These are phyloP conservation scores for Microtus ochrogaster DNA, from an alignment of 2,113 vertebrate species.

Conservation along the genomic window DNA sequence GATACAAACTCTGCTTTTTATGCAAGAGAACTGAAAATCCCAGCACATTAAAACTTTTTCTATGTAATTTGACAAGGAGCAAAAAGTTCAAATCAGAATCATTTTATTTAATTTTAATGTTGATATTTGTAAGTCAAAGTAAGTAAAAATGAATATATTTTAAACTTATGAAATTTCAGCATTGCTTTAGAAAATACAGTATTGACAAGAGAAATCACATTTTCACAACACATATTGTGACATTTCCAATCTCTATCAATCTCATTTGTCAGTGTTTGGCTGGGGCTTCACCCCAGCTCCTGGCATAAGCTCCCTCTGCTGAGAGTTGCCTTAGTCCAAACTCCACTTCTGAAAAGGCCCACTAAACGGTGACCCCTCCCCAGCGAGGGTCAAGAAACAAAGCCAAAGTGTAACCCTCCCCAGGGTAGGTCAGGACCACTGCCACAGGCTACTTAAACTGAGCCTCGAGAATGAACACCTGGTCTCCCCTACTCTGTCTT, in stretches of 20 bases:
- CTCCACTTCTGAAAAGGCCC: too few relatives aligned
- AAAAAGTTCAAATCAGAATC: constrained; percentile 1
- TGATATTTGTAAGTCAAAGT: constrained; percentile 21
- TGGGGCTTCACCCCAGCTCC: too few relatives aligned
- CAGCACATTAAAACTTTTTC: background rate
- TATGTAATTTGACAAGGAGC: background rate
- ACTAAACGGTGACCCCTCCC: too few relatives aligned
- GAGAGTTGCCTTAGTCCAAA: too few relatives aligned
- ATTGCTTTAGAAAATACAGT: constrained; percentile 38
- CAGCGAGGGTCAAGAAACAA: too few relatives aligned
- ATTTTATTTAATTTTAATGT: background rate
- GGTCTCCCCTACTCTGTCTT: too few relatives aligned
- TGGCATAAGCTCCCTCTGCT: too few relatives aligned
- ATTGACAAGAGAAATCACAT: constrained; percentile 15
- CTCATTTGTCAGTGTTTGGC: background rate
- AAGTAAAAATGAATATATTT: constrained; percentile 24
- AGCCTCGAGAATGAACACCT: too few relatives aligned
- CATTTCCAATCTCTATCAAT: constrained; percentile 42
- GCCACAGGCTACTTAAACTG: too few relatives aligned
- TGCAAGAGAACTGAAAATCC: background rate
- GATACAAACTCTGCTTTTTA: background rate
- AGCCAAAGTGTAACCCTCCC: too few relatives aligned
- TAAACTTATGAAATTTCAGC: background rate
- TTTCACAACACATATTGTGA: constrained; percentile 26
- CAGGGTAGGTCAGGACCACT: too few relatives aligned